Base-by-base conservation (phyloP, 2,113 vertebrate species). In the Burhinus oedicnemus region DNA sequence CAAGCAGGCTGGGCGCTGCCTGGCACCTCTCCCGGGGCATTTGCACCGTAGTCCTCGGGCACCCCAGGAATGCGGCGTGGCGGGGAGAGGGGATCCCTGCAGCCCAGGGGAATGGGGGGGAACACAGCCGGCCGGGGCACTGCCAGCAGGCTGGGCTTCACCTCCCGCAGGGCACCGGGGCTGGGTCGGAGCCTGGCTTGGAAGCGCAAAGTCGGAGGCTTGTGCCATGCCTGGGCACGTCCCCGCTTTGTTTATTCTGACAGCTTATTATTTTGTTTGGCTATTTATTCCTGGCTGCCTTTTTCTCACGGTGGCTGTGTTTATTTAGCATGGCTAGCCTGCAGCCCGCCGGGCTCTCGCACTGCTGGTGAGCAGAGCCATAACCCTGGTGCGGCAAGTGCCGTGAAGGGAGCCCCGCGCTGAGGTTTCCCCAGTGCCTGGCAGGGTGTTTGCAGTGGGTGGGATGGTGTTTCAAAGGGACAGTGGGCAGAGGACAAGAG, bases 271-370 rank as follows among this genome's bases (percentile, higher is more conserved):
- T 94, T 93, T 95, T 90, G 78, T 85, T 96, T 89, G 90, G 92
- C 75, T 96, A 87, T 96, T 97, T 97, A 84, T 96, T 93, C 70
- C 92, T 78, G 90, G 68, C 81, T 95, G 91, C 65, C 52, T 96
- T 92, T 93, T 97, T 97, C 96, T 94, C 95, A 91, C 84, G 87
- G 93, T 96, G 83, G 65, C 93, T 72, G 58, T 95, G 93, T 97
- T 96, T 95, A 86, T 96, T 96, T 79, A 91, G 84, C 70, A 62
- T 4, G 1, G 54, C 81, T 49, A 82, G 49, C 81, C 95, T 8
- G 49, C 60, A 87, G 89, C 90, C 89, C 1, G 20, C 70, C 0
- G 1, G 88, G 68, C 93, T 80, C 20, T 0, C 17, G 1, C 3
- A 0, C 70, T 22, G 52, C 74, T 21, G 30, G 29, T 0, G 5